Evolutionary conservation across 2,888 invertebrate genomes (phyloP).

Genomic region (Hedychridium roseum): DNA sequence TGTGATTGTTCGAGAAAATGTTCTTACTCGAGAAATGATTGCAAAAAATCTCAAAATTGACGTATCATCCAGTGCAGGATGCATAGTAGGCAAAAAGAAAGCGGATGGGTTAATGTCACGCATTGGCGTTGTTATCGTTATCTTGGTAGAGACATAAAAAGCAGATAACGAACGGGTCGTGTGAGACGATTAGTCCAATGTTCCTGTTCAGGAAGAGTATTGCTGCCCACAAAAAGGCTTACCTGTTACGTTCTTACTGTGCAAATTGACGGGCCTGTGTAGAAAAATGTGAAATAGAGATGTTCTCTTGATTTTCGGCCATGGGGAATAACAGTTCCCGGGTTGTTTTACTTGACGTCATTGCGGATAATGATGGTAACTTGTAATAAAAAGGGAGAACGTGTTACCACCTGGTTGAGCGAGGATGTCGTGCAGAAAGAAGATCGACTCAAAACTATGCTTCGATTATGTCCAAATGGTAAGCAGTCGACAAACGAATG

Average conservation of each 20-base stretch:
- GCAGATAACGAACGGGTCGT: slow-evolving; percentile 16
- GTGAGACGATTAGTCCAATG: slow-evolving; percentile 14
- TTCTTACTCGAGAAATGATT: too few relatives aligned
- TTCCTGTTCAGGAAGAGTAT: slow-evolving; percentile 1
- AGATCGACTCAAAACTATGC: slow-evolving; percentile 54
- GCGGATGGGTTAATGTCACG: slow-evolving; percentile 6
- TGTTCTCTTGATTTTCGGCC: too few relatives aligned
- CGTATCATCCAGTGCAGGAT: slow-evolving; percentile 11
- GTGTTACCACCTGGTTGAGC: too few relatives aligned
- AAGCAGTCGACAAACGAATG: slow-evolving; percentile 40
- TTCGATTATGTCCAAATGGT: slow-evolving; percentile 49
- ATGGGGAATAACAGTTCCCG: too few relatives aligned
- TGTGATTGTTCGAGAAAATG: too few relatives aligned
- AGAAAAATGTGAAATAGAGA: not conserved
- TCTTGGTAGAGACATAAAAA: slow-evolving; percentile 13
- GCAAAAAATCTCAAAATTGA: not conserved
- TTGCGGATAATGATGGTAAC: too few relatives aligned
- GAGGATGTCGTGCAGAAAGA: slow-evolving; percentile 54
- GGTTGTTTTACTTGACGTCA: too few relatives aligned
- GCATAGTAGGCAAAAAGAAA: slow-evolving; percentile 13
- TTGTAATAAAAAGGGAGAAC: too few relatives aligned
- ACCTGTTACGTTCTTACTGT: too few relatives aligned
- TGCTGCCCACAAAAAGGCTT: not conserved
- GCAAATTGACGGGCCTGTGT: too few relatives aligned
- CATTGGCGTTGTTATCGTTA: slow-evolving; percentile 22